Evolutionary conservation across 2,888 invertebrate species (phyloP), one percentile per base, ranked within the genome.

Genomic region (Coenonympha glycerion): DNA sequence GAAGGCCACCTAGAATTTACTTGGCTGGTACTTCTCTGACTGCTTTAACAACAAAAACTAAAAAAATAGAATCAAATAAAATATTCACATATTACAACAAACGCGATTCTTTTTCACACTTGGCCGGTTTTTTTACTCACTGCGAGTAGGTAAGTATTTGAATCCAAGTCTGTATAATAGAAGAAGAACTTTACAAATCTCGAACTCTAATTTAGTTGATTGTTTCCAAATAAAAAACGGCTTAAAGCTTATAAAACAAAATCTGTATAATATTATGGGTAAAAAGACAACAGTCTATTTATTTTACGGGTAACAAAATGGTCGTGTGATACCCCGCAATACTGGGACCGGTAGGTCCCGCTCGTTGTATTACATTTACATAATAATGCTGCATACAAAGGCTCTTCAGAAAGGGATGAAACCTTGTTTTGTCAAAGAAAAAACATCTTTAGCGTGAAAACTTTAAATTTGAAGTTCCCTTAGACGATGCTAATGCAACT

Each of bases 351-450:
- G 56, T 63, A 71, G 68, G 76, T 69, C 73, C 75, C 76, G 76
- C 77, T 79, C 76, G 69, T 64, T 69, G 73, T 76, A 79, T 82
- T 73, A 80, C 75, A 83, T 82, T 82, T 79, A 77, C 83, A 83
- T 83, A 83, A 82, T 77, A 66, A 68, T 78, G 74, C 71, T 73
- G 75, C 76, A 77, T 71, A 80, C 79, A 79, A 81, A 80, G 78
- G 70, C 69, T 72, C 53, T 66, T 68, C 69, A 76, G 75, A 73
- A 34, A 34, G 33, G 22, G 77, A 76, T 72, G 75, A 76, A 71
- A 70, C 65, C 57, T 59, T 61, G 57, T 49, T 55, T 55, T 60
- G 71, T 60, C 71, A 72, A 68, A 69, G 68, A 63, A 79, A 79
- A 78, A 67, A 73, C 69, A 65, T 70, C 72, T 70, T 71, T 79